A percentile compares a stretch with the other conserved stretches of the same genome.
phyloP scores from a whole-genome alignment of 2,113 vertebrate species.

The Neolamprologus kungweensis region DNA sequence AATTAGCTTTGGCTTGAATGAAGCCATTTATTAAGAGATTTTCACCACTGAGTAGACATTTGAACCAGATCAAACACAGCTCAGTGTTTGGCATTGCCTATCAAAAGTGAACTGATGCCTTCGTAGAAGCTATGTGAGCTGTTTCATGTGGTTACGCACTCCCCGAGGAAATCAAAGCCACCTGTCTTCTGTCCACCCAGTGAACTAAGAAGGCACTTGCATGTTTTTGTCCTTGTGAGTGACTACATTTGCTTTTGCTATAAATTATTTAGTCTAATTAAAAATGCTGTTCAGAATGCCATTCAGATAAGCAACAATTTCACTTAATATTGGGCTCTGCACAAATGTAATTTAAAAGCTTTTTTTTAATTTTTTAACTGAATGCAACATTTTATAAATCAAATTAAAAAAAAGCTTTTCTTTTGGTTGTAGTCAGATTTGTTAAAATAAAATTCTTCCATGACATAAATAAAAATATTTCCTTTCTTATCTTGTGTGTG shows the following conservation, averaged over 20 bases:
- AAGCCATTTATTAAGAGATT: conserved; percentile 21
- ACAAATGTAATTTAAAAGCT: not conserved
- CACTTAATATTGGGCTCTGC: not conserved
- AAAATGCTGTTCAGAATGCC: not conserved
- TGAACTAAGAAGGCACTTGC: not conserved
- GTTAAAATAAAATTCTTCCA: not conserved
- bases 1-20: conserved; percentile 1
- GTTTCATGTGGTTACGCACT: not conserved
- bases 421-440: not conserved
- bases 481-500: not conserved
- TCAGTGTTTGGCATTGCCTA: conserved; percentile 1
- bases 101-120: not conserved
- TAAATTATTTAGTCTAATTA: not conserved
- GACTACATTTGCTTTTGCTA: not conserved
- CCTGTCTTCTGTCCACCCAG: not conserved
- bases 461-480: not conserved
- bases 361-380: not conserved
- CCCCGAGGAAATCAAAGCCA: conserved; percentile 5
- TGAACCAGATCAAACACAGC: conserved; percentile 35
- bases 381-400: not conserved
- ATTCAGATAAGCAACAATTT: not conserved
- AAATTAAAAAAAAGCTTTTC: rapidly evolving
- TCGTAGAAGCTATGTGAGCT: not conserved
- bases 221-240: not conserved
- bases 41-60: conserved; percentile 21